Percentiles rank a stretch among this genome's conserved stretches.
Conservation (phyloP, 2,888 invertebrate genomes). For the Mythimna vitellina region DNA sequence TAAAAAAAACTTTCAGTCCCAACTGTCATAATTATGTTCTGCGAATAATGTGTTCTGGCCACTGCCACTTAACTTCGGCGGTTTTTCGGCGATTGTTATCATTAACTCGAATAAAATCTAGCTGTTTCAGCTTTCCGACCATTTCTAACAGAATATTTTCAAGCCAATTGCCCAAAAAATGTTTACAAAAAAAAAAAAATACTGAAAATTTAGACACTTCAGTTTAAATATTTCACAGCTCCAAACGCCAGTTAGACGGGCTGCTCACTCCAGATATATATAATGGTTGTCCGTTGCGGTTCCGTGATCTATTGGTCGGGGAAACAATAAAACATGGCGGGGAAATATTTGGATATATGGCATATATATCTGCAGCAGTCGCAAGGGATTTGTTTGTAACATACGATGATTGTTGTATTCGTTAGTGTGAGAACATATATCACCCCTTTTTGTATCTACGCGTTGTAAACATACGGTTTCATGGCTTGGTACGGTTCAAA, state of each 20-base stretch:
- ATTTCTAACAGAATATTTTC: background rate
- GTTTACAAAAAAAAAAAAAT: conserved; percentile 5
- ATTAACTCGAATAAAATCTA: no score
- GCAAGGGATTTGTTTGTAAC: conserved; percentile 35
- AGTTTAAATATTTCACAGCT: conserved; percentile 12
- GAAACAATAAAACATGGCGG: conserved; percentile 53
- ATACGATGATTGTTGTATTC: conserved; percentile 31
- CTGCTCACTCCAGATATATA: conserved; percentile 44
- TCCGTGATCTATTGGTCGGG: conserved; percentile 48
- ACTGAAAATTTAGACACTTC: background rate
- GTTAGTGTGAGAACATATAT: background rate
- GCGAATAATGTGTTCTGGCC: no score
- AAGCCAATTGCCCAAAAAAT: background rate
- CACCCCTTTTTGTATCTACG: background rate
- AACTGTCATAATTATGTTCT: no score
- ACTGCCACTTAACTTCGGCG: no score
- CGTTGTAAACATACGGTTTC: background rate
- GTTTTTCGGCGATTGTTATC: no score
- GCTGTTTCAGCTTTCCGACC: background rate
- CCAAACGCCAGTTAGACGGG: conserved; percentile 37
- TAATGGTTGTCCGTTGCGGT: conserved; percentile 49
- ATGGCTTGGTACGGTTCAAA: background rate
- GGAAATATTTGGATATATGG: conserved; percentile 41
- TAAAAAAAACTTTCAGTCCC: no score
- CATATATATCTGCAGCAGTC: conserved; percentile 17